A percentile compares a stretch with the other conserved stretches of the same genome.
phyloP scores from a whole-genome alignment of 2,888 invertebrate species.

The Ligdia adustata region DNA sequence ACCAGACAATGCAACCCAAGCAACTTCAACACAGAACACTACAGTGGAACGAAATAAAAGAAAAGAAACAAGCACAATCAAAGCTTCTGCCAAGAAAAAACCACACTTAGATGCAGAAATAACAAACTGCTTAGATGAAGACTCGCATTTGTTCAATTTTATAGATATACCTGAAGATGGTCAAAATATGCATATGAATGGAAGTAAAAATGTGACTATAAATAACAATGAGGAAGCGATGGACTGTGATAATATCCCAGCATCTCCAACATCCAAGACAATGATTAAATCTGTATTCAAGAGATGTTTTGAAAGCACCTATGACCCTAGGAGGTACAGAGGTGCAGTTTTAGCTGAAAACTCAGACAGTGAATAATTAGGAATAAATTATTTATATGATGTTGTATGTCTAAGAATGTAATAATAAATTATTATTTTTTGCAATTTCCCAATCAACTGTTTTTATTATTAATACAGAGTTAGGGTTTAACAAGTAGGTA shows the following conservation, averaged over 20 bases:
- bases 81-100: conserved; percentile 61
- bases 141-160: conserved; percentile 77
- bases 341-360: conserved; percentile 87
- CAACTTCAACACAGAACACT: conserved; percentile 67
- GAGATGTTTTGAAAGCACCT: conserved; percentile 90
- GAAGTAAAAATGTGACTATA: conserved; percentile 31
- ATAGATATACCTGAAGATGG: conserved; percentile 68
- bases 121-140: conserved; percentile 73
- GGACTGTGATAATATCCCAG: conserved; percentile 80
- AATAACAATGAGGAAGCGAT: conserved; percentile 42
- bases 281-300: conserved; percentile 87
- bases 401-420: too few species aligned
- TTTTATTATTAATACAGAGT: too few species aligned
- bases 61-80: conserved; percentile 46
- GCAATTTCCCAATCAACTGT: too few species aligned
- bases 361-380: conserved; percentile 85
- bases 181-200: conserved; percentile 30
- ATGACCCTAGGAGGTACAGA: conserved; percentile 84
- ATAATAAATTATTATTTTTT: conserved; percentile 15
- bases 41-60: conserved; percentile 59
- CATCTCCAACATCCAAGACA: conserved; percentile 84
- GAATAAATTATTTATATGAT: too few species aligned
- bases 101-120: conserved; percentile 65
- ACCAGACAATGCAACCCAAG: conserved; percentile 75
- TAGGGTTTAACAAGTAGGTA: too few species aligned